phyloP scores from a whole-genome alignment of 2,797 vertebrate genomes.

The Meda fulgida region DNA sequence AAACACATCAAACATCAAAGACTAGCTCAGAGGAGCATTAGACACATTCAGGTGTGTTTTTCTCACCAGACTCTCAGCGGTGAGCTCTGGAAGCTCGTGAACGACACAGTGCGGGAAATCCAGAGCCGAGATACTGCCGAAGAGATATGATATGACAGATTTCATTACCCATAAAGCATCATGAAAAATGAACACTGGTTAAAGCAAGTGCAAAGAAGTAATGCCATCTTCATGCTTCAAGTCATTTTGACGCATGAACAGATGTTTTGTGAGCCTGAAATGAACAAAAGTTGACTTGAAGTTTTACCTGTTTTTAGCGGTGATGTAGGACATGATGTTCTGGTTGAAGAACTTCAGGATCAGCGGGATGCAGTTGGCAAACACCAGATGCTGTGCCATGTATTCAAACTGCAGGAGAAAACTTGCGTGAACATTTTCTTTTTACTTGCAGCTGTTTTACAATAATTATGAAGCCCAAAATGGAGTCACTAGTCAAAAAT shows the following conservation, averaged over 20 bases:
- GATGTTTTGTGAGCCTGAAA: not conserved
- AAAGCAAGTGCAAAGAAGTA: not conserved
- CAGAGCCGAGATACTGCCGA: conserved; percentile 90
- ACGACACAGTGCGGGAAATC: conserved; percentile 95
- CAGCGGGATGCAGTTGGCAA: conserved; percentile 98
- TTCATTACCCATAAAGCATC: not conserved
- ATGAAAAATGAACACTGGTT: not conserved
- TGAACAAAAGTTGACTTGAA: not conserved
- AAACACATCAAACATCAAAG: conserved; percentile 20
- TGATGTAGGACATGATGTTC: conserved; percentile 99
- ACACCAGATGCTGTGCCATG: conserved; percentile 98
- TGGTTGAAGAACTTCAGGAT: conserved; percentile 99
- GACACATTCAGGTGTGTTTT: not conserved
- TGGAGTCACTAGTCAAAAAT: not conserved
- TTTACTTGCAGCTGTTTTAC: not conserved
- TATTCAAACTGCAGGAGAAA: conserved; percentile 88
- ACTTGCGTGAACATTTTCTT: not conserved
- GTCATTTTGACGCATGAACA: not conserved
- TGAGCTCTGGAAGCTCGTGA: conserved; percentile 94
- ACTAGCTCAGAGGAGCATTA: not conserved
- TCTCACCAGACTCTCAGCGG: conserved; percentile 94
- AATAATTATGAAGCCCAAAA: not conserved
- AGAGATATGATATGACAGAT: not conserved
- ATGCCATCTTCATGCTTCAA: not conserved
- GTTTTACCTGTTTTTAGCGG: conserved; percentile 95